Evolutionary conservation across 2,797 vertebrate species (phyloP).

Genomic region (Sebastes reedi): DNA sequence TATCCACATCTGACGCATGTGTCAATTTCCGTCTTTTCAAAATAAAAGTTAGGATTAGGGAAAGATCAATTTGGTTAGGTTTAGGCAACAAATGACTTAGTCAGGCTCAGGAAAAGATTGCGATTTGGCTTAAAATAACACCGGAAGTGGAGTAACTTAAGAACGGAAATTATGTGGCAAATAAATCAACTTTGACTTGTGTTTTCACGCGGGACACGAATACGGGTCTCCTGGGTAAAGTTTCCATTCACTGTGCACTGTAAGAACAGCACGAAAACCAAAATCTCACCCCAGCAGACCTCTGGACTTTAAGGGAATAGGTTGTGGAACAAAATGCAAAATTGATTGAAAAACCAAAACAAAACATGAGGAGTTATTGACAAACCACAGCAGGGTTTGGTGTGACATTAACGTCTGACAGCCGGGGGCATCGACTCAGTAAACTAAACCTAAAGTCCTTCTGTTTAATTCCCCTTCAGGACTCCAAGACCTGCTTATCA

Average conservation of each 20-base stretch:
- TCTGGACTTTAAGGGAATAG: background rate
- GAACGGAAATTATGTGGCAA: too few relatives aligned
- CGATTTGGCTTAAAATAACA: too few relatives aligned
- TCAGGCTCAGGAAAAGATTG: too few relatives aligned
- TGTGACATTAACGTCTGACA: slow-evolving; percentile 17
- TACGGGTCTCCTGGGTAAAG: too few relatives aligned
- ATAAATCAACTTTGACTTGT: too few relatives aligned
- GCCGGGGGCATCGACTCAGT: background rate
- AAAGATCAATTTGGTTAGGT: too few relatives aligned
- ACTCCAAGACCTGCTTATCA: background rate
- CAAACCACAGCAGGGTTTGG: background rate
- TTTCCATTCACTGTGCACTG: background rate
- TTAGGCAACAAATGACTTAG: too few relatives aligned
- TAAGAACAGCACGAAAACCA: background rate
- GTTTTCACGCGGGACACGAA: too few relatives aligned
- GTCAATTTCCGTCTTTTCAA: too few relatives aligned
- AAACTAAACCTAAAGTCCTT: background rate
- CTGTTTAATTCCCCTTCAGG: background rate
- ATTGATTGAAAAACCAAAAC: slow-evolving; percentile 2
- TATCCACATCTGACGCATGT: too few relatives aligned
- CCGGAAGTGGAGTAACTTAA: too few relatives aligned
- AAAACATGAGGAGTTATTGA: slow-evolving; percentile 16
- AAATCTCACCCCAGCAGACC: background rate
- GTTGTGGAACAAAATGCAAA: slow-evolving; percentile 1
- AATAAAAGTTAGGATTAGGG: too few relatives aligned